Percentiles rank a stretch among this genome's conserved stretches.
These are phyloP conservation scores for Struthio camelus DNA, from an alignment of 2,113 vertebrate species.

Conservation along the genomic window DNA sequence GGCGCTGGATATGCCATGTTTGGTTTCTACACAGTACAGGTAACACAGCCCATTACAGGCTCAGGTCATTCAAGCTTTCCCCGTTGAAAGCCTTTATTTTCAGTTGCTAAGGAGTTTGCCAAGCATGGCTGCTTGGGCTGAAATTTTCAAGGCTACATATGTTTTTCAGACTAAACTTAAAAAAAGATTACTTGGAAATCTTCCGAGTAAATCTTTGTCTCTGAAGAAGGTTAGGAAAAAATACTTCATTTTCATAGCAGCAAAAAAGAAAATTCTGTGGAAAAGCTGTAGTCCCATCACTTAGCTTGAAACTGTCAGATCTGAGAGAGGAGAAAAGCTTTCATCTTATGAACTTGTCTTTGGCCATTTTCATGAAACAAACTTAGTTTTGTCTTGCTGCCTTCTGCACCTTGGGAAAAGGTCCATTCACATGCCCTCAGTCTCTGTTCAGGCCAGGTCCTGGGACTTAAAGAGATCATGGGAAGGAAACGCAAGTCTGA, in stretches of 20 bases:
- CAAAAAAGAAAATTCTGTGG: neutral
- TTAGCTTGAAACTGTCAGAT: neutral
- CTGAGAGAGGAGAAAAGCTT: neutral
- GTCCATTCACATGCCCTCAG: fast-evolving
- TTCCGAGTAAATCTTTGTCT: neutral
- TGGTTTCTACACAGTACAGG: conserved; percentile 37
- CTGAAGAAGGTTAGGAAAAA: neutral
- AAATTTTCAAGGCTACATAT: neutral
- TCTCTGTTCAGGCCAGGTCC: neutral
- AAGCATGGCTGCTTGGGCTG: fast-evolving
- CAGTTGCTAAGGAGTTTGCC: neutral
- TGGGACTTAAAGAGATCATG: fast-evolving
- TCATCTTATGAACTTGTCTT: neutral
- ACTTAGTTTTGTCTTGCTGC: neutral
- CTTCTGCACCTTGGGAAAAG: neutral
- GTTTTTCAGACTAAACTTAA: fast-evolving
- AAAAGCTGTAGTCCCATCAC: neutral
- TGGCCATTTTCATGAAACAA: neutral
- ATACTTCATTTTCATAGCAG: neutral
- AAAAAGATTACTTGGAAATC: neutral
- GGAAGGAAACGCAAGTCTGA: fast-evolving
- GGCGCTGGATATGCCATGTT: neutral
- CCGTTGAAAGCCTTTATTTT: neutral
- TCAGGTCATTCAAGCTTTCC: neutral
- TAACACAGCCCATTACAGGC: conserved; percentile 6